phyloP scores from a whole-genome alignment of 2,888 invertebrate species.

The Idaea straminata region DNA sequence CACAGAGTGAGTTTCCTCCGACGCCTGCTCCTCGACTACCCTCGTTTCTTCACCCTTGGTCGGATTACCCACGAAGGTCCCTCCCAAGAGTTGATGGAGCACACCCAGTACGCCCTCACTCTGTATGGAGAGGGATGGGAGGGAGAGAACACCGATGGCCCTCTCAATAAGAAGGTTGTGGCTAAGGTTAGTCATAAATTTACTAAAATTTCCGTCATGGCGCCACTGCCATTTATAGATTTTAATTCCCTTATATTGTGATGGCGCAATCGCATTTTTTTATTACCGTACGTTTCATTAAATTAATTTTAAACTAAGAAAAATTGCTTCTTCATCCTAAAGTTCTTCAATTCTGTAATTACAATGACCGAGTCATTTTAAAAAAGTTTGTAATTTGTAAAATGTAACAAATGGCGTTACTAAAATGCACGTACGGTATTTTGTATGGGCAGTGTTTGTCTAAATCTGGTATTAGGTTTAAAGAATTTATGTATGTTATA shows the following conservation, averaged over 20 bases:
- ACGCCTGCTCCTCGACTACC: slow-evolving; percentile 44
- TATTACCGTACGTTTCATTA: neutral
- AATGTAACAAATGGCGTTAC: no score
- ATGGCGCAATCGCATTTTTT: neutral
- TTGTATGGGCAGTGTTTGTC: neutral
- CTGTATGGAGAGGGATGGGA: slow-evolving; percentile 91
- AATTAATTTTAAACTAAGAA: neutral
- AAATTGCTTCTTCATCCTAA: neutral
- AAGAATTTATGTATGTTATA: no score
- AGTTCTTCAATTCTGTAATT: no score
- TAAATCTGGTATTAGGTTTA: neutral
- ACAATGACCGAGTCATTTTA: no score
- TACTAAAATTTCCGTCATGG: neutral
- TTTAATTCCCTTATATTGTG: neutral
- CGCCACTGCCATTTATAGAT: no score
- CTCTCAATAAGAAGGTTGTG: slow-evolving; percentile 83
- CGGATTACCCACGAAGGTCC: slow-evolving; percentile 84
- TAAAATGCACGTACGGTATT: neutral
- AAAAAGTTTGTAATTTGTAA: no score
- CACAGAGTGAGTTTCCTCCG: slow-evolving; percentile 39
- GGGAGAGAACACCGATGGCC: slow-evolving; percentile 70
- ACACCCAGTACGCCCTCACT: slow-evolving; percentile 82
- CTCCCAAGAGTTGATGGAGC: slow-evolving; percentile 79
- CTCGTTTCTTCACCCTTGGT: slow-evolving; percentile 85
- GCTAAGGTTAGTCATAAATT: slow-evolving; percentile 76